A percentile compares a stretch with the other conserved stretches of the same genome.
Conservation (phyloP, 2,888 invertebrate genomes). For the Lamproptera curius region DNA sequence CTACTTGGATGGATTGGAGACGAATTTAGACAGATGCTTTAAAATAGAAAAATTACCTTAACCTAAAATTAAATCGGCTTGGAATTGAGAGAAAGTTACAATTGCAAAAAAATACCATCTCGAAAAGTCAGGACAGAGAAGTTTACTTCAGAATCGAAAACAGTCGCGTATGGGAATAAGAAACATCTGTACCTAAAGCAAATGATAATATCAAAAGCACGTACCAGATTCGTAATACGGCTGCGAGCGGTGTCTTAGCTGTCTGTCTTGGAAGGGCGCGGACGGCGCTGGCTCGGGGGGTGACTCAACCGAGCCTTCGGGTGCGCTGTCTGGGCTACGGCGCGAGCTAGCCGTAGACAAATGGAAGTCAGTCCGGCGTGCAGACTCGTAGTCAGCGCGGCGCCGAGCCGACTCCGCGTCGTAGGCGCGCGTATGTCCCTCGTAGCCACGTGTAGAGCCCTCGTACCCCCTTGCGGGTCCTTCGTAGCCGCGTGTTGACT, state of each 20-base stretch:
- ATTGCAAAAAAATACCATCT: no score
- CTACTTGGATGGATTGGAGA: no score
- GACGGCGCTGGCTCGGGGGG: slow-evolving; percentile 74
- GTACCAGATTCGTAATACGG: slow-evolving; percentile 73
- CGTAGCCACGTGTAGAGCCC: slow-evolving; percentile 65
- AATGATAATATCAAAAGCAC: no score
- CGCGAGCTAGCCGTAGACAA: slow-evolving; percentile 65
- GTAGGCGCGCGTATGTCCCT: slow-evolving; percentile 57
- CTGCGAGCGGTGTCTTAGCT: slow-evolving; percentile 59
- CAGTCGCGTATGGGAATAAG: no score
- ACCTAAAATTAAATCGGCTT: no score
- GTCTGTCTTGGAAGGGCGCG: slow-evolving; percentile 63
- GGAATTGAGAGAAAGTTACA: no score
- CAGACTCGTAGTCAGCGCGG: slow-evolving; percentile 70
- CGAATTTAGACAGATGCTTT: no score
- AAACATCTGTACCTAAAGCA: no score
- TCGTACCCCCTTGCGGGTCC: slow-evolving; percentile 66
- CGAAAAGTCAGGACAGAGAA: no score
- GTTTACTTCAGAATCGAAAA: no score
- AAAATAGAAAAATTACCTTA: no score
- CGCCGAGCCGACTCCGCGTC: slow-evolving; percentile 66
- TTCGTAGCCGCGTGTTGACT: slow-evolving; percentile 63
- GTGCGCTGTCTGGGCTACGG: slow-evolving; percentile 68
- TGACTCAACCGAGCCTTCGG: slow-evolving; percentile 66
- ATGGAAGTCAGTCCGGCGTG: slow-evolving; percentile 68